Percentiles rank a stretch among this genome's conserved stretches.
Evolutionary conservation across 2,888 invertebrate species (phyloP).

Genomic region (Eumacrocentrus americanus): DNA sequence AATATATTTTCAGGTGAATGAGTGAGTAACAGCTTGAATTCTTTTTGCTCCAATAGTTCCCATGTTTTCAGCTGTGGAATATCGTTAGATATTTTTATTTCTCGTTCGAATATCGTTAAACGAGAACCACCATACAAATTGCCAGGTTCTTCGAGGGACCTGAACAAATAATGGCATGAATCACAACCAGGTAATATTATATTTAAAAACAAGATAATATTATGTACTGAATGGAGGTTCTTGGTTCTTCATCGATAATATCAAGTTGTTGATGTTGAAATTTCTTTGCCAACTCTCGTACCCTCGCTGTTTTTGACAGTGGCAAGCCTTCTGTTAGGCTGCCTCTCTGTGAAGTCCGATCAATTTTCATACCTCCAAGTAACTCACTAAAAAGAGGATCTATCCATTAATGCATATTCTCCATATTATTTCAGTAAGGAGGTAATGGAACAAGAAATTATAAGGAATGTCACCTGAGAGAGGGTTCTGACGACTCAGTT

Average conservation of each 20-base stretch:
- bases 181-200: no score
- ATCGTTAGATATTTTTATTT: conserved; percentile 37
- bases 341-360: conserved; percentile 63
- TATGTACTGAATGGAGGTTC: no score
- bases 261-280: no score
- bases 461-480: no score
- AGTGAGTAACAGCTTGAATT: conserved; percentile 70
- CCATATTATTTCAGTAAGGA: no score
- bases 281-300: conserved; percentile 13
- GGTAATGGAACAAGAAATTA: no score
- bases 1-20: conserved; percentile 87
- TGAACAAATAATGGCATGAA: no score
- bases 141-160: no score
- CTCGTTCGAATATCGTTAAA: conserved; percentile 68
- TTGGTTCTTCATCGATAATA: no score
- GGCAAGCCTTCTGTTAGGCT: conserved; percentile 50
- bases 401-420: background rate
- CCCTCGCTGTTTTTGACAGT: background rate
- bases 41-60: conserved; percentile 70
- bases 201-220: no score
- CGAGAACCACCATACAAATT: conserved; percentile 69
- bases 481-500: background rate
- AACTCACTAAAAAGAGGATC: conserved; percentile 67
- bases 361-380: conserved; percentile 79
- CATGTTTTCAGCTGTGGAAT: conserved; percentile 69